Conservation (phyloP, 1,140 invertebrate genomes). For the Paraescarpia echinospica region DNA sequence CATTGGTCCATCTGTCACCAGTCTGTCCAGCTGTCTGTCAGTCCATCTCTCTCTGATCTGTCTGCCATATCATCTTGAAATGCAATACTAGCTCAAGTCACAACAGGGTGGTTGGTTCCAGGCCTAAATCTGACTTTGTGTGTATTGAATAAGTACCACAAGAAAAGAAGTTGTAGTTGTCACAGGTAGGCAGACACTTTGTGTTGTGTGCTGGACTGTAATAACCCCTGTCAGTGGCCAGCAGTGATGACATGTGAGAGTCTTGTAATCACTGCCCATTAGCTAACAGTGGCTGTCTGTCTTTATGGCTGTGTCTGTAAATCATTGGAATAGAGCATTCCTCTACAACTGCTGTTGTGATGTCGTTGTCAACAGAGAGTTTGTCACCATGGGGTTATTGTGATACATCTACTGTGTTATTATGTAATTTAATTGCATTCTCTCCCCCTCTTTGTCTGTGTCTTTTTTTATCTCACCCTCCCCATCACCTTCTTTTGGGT, state of each 20-base stretch:
- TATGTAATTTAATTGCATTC: not conserved
- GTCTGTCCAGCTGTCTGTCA: not conserved
- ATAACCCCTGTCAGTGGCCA: not conserved
- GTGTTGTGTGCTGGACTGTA: not conserved
- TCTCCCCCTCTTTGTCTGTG: not conserved
- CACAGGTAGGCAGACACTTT: not conserved
- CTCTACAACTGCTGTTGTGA: not conserved
- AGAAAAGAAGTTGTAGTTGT: not conserved
- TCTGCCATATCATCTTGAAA: not conserved
- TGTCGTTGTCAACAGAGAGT: not conserved
- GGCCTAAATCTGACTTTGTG: not conserved
- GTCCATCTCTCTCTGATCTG: not conserved
- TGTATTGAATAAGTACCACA: not conserved
- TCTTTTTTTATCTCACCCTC: not conserved
- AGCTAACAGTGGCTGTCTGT: not conserved
- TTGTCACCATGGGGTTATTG: not conserved
- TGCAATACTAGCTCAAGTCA: not conserved
- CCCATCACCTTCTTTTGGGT: not conserved
- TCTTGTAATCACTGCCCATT: not conserved
- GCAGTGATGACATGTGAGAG: not conserved
- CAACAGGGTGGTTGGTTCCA: not conserved
- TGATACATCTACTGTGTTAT: not conserved
- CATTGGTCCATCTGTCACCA: not conserved
- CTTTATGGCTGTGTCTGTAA: constrained; percentile 1
- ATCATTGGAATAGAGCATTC: not conserved